Conservation (phyloP, 2,888 invertebrate species). For the Drosophila lacicola region DNA sequence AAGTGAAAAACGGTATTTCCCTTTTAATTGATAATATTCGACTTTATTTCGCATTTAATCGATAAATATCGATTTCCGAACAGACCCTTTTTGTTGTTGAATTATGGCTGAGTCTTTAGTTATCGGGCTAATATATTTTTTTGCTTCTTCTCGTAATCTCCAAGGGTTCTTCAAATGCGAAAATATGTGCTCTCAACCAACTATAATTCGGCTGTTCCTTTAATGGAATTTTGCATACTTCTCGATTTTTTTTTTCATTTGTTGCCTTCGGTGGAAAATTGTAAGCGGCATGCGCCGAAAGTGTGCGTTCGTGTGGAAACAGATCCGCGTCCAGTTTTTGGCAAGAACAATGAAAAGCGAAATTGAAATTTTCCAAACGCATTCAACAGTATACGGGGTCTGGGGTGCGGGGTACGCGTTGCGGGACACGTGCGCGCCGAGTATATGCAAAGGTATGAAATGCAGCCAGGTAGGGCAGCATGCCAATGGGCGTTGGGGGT, state of each 20-base stretch:
- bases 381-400: conserved; percentile 27
- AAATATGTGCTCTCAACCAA: not conserved
- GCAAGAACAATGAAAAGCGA: conserved; percentile 39
- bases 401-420: conserved; percentile 12
- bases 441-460: conserved; percentile 46
- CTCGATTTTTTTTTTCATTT: not conserved
- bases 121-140: too few relatives aligned
- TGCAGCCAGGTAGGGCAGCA: conserved; percentile 28
- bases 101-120: too few relatives aligned
- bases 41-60: too few relatives aligned
- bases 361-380: conserved; percentile 48
- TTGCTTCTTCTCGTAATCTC: not conserved
- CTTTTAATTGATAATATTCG: too few relatives aligned
- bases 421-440: conserved; percentile 54
- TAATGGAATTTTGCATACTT: not conserved
- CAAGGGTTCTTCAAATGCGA: not conserved
- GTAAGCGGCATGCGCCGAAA: conserved; percentile 61
- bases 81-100: too few relatives aligned
- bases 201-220: not conserved
- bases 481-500: conserved; percentile 34
- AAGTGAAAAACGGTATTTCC: too few relatives aligned
- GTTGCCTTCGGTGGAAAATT: not conserved
- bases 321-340: conserved; percentile 44
- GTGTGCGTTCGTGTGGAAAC: conserved; percentile 62
- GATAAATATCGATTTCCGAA: not conserved